Percentiles rank a stretch among this genome's conserved stretches.
These are phyloP conservation scores for Rotaria socialis DNA, from an alignment of 2,888 invertebrate genomes.

Conservation along the genomic window DNA sequence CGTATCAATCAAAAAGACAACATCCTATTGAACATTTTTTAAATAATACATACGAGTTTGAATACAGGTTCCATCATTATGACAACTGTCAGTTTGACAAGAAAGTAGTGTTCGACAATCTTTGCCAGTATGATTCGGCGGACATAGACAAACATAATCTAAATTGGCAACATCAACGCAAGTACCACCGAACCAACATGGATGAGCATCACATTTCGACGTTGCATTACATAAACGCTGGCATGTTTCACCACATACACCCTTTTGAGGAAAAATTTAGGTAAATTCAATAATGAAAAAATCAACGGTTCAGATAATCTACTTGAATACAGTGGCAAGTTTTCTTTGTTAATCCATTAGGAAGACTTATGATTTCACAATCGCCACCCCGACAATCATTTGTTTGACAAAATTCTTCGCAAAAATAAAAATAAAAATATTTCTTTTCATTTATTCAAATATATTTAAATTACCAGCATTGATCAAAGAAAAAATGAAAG, in stretches of 20 bases:
- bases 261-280: neutral
- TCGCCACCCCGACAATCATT: constrained; percentile 25
- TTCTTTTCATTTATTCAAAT: too few relatives aligned
- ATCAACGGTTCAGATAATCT: neutral
- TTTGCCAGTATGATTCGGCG: constrained; percentile 28
- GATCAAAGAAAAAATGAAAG: neutral
- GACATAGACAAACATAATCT: constrained; percentile 8
- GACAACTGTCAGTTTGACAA: neutral
- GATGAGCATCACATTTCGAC: neutral
- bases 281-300: neutral
- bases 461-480: neutral
- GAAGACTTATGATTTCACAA: neutral
- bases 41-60: neutral
- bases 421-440: neutral
- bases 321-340: neutral
- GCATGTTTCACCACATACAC: constrained; percentile 15
- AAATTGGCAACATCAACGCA: constrained; percentile 7
- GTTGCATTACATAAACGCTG: constrained; percentile 19
- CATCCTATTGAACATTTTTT: too few relatives aligned
- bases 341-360: neutral
- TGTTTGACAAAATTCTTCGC: neutral
- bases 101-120: constrained; percentile 1
- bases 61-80: neutral
- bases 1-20: too few relatives aligned
- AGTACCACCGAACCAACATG: constrained; percentile 34